Base-by-base conservation (phyloP, 1,140 invertebrate species). In the Rhizoglyphus robini region DNA sequence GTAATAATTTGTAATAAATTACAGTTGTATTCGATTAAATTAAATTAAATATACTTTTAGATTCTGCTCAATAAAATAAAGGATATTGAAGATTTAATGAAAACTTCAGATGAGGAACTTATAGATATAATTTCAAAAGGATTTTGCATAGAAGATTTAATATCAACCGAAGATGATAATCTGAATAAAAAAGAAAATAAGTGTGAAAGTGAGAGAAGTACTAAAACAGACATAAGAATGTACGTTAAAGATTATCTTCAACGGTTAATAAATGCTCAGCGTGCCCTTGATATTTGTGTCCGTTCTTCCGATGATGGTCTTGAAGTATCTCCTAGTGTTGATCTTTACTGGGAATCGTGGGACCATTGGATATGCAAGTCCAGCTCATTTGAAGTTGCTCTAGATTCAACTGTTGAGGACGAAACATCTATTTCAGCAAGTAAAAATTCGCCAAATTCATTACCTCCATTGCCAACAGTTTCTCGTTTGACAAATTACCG, bases 271-370 rank as follows among this genome's bases (percentile, higher is more conserved):
- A 51, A 51, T n/a, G 41, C 41, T 3, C 41, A 46, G 3, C 41
- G 8, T 3, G 18, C 41, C 18, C 2, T 46, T 3, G 1, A 46
- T 46, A 15, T 15, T n/a, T 46, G 41, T 46, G 3, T 46, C 3
- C 15, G 23, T 46, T 3, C 8, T n/a, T 3, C 23, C 18, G 29
- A 51, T 3, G 11, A 51, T 51, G 23, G 15, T 25, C 2, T 20
- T 51, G n/a, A 51, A 23, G 15, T 51, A 25, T 25, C n/a, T 3
- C 23, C 23, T 2, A 27, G 2, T 11, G 20, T 4, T 27, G 13
- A 25, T 2, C 32, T 29, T 96, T 90, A 89, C 75, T 95, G 92
- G 92, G 90, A 92, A 76, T 92, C 89, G 0, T 94, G 89, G 89
- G 88, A 93, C 74, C 68, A 69, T 69, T n/a, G 75, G 81, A 18